Evolutionary conservation across 2,888 invertebrate species (phyloP), one percentile per base, ranked within the genome.

Genomic region (Trichacis sp.): DNA sequence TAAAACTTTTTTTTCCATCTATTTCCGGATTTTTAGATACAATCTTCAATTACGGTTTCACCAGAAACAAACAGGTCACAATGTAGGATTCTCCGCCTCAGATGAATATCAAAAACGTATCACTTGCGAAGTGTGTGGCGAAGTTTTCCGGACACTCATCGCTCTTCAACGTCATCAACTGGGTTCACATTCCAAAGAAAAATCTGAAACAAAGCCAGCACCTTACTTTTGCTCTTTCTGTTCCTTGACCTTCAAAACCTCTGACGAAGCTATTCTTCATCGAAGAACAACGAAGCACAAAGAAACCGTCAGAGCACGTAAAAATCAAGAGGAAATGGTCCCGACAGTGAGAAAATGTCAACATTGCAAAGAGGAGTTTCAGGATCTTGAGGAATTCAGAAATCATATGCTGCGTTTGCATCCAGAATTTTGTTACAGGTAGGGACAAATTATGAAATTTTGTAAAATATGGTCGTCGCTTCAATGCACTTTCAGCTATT

Each of bases 41-140:
- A 95, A 94, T 68, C 86, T 92, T 8, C 92, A 94, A 79, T 82
- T 95, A 29, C 88, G 91, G 49, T 82, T 87, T 9, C 93, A 92
- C 77, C 87, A 71, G 73, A 85, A 70, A 81, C 81, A 75, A 72
- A 88, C 84, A 69, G 88, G 86, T 1, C 88, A 91, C 70, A 75
- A 79, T 14, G 77, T 85, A 20, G 79, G 85, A 0, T 80, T 85
- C 8, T 88, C 89, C 0, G 89, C 89, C 0, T 87, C 90, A 1
- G 90, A 92, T 72, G 85, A 84, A 17, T 92, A 92, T 74, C 91
- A 91, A 76, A 89, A 88, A 50, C 85, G 89, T 11, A 88, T 89
- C 63, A 85, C 84, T 20, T 94, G 93, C 73, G 78, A 84, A 8
- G 72, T 87, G 9, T 94, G 94, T 76, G 84, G 86, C 9, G 85